Conservation (phyloP, 2,888 invertebrate species). For the Pristionchus mayeri region DNA sequence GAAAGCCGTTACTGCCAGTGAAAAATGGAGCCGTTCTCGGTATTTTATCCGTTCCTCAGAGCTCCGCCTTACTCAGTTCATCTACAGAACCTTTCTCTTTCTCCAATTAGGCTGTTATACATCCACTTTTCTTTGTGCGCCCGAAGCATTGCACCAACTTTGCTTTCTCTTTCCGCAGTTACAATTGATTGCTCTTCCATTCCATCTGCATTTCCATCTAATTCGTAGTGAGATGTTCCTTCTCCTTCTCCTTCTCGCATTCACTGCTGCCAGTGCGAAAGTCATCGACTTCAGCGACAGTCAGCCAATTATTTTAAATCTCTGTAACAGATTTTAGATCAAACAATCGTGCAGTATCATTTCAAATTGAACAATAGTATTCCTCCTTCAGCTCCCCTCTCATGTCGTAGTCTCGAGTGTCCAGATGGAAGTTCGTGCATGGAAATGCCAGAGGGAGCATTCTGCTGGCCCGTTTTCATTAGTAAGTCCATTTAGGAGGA, state of each 20-base stretch:
- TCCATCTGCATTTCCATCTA: background rate
- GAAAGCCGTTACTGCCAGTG: constrained; percentile 26
- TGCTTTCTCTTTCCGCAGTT: background rate
- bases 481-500: background rate
- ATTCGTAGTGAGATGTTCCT: constrained; percentile 16
- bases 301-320: background rate
- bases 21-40: constrained; percentile 36
- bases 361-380: background rate
- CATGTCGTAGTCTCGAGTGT: constrained; percentile 23
- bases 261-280: background rate
- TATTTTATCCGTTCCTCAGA: constrained; percentile 12
- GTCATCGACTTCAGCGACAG: constrained; percentile 39
- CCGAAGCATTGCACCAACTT: background rate
- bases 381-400: constrained; percentile 10
- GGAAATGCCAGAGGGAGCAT: constrained; percentile 42
- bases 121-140: background rate
- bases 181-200: background rate
- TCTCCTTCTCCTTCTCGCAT: background rate
- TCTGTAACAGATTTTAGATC: too few relatives aligned
- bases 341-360: background rate
- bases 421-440: constrained; percentile 12
- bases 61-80: constrained; percentile 40
- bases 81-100: background rate
- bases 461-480: constrained; percentile 30
- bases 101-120: background rate